Conservation (phyloP, 2,113 vertebrate genomes). For the Macroglossus sobrinus region DNA sequence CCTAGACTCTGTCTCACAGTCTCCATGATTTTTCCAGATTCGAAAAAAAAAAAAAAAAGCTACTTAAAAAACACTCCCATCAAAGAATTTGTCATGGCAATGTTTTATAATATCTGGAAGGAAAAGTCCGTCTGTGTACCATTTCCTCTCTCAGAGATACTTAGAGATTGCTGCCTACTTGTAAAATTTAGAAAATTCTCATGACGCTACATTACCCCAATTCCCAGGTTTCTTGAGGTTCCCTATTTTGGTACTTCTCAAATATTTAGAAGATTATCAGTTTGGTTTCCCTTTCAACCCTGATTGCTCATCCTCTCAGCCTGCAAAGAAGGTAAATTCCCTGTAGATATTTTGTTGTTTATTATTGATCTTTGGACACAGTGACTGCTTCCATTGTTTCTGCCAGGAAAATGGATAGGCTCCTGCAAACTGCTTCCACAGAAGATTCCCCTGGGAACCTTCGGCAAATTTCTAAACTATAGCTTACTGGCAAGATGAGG, state of each 20-base stretch:
- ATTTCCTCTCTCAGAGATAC: background rate
- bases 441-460: background rate
- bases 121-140: background rate
- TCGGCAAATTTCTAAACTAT: background rate
- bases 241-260: background rate
- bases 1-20: background rate
- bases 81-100: background rate
- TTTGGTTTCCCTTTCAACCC: background rate
- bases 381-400: background rate
- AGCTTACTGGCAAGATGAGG: background rate
- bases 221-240: background rate
- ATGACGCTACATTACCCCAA: background rate
- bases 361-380: background rate
- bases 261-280: background rate
- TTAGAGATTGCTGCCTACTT: background rate
- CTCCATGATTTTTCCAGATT: background rate
- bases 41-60: background rate
- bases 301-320: background rate
- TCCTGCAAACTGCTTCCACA: background rate
- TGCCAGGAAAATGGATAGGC: background rate
- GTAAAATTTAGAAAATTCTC: background rate
- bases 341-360: background rate
- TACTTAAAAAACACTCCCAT: background rate
- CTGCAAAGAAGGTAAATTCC: background rate
- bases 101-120: background rate